These are phyloP conservation scores for Microvelia longipes DNA, from an alignment of 1,140 invertebrate genomes.

Conservation along the genomic window DNA sequence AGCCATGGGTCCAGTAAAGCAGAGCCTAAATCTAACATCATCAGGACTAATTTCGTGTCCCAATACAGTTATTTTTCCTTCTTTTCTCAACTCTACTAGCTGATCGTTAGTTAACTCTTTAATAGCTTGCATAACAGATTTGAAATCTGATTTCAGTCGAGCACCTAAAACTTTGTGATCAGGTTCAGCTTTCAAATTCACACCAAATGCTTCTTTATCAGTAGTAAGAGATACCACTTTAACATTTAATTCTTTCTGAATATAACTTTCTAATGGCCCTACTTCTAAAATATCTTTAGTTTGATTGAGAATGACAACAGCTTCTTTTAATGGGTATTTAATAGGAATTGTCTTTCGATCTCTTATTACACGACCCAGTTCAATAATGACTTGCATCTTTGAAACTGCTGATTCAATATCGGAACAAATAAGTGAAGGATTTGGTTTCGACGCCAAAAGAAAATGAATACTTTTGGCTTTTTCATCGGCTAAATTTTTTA, in stretches of 20 bases:
- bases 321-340: constrained; percentile 81
- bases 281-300: constrained; percentile 63
- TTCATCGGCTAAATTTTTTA: constrained; percentile 37
- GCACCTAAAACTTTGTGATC: constrained; percentile 74
- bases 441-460: constrained; percentile 65
- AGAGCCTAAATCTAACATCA: constrained; percentile 65
- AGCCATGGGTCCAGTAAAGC: constrained; percentile 38
- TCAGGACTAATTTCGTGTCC: constrained; percentile 61
- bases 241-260: constrained; percentile 89
- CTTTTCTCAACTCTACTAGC: constrained; percentile 56
- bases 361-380: constrained; percentile 78
- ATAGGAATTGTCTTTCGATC: constrained; percentile 87
- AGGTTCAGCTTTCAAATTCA: constrained; percentile 82
- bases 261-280: constrained; percentile 63
- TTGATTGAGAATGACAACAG: constrained; percentile 87
- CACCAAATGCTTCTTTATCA: constrained; percentile 87
- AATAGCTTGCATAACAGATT: constrained; percentile 66
- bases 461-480: constrained; percentile 65
- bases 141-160: constrained; percentile 78
- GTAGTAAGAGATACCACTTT: constrained; percentile 70
- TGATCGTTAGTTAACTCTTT: constrained; percentile 65
- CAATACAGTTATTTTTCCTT: constrained; percentile 52
- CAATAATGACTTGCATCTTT: constrained; percentile 89
- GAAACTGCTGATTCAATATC: constrained; percentile 79
- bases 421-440: constrained; percentile 54